Base-by-base conservation (phyloP, 2,888 invertebrate species). In the Himalopsyche tibetana region DNA sequence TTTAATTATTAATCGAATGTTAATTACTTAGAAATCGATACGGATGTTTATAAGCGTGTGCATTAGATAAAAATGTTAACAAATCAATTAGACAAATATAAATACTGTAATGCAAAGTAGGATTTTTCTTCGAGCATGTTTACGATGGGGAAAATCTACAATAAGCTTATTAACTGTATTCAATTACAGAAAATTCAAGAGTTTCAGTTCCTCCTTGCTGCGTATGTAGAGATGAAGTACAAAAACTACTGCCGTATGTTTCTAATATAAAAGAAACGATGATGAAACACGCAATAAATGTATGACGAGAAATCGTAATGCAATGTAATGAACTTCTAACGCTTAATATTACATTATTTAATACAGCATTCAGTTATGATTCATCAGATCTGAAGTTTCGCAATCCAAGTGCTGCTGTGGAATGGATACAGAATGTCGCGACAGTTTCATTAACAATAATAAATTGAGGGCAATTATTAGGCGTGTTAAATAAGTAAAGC, bases 401-500 rank as follows among this genome's bases (percentile, higher is more conserved):
- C 63, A 63, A 63, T 63, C 63, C 63, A 63, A 63, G 15, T 51
- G 51, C 51, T 63, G 63, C 63, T 63, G 63, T 19, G 63, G 63
- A 63, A 63, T 63, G 28, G 63, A 63, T 28, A 63, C 63, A 19
- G 63, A 63, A 28, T 63, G 63, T 63, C 63, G 63, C 19, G 63
- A 63, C 19, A n/a, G 28, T 63, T 63, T 63, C 63, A 63, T 63
- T 63, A 63, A 63, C 63, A 63, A 63, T 63, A 63, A 28, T 63
- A 63, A 63, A 63, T 63, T 63, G 63, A 63, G 63, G 19, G 63
- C 63, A 63, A 63, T 63, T 63, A 63, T 19, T 63, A 63, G 19
- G 9, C 63, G 19, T 19, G 63, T 63, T 63, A 63, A 63, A 63
- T 63, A 19, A 63, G 63, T 63, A 63, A 63, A 19, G 51, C 51